Conservation (phyloP, 2,113 vertebrate genomes). For the Phoxinus phoxinus region DNA sequence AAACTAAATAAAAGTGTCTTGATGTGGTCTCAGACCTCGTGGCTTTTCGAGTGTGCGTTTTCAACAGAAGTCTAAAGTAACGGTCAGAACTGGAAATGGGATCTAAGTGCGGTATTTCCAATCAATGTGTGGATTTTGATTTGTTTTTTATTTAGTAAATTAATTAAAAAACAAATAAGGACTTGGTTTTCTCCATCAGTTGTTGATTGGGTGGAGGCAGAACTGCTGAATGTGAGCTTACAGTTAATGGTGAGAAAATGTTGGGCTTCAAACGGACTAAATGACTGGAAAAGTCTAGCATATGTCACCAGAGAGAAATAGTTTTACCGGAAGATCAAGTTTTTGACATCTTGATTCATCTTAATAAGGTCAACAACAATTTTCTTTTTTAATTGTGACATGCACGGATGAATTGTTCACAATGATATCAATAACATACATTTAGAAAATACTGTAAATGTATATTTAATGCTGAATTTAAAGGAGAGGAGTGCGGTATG, state of each 20-base stretch:
- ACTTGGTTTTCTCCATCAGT: neutral
- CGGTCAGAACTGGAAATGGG: neutral
- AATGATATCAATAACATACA: neutral
- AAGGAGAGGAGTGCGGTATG: slow-evolving; percentile 49
- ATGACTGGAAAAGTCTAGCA: neutral
- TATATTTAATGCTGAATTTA: neutral
- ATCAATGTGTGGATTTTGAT: neutral
- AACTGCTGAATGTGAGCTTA: neutral
- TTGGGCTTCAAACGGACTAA: neutral
- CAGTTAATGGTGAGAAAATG: neutral
- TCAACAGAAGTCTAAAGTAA: neutral
- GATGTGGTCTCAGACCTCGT: neutral
- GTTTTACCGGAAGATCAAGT: neutral
- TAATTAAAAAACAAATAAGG: neutral
- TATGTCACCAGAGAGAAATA: neutral
- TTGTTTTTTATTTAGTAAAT: too few species aligned
- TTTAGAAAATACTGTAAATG: neutral
- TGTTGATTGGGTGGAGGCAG: neutral
- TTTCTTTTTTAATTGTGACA: too few species aligned
- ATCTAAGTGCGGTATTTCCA: neutral
- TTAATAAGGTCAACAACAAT: too few species aligned
- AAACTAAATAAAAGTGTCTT: slow-evolving; percentile 11
- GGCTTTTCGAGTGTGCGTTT: neutral
- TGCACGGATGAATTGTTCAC: neutral
- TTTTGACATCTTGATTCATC: neutral